Evolutionary conservation across 2,888 invertebrate genomes (phyloP), one percentile per base, ranked within the genome.

Genomic region (Tenthredo mesomela): DNA sequence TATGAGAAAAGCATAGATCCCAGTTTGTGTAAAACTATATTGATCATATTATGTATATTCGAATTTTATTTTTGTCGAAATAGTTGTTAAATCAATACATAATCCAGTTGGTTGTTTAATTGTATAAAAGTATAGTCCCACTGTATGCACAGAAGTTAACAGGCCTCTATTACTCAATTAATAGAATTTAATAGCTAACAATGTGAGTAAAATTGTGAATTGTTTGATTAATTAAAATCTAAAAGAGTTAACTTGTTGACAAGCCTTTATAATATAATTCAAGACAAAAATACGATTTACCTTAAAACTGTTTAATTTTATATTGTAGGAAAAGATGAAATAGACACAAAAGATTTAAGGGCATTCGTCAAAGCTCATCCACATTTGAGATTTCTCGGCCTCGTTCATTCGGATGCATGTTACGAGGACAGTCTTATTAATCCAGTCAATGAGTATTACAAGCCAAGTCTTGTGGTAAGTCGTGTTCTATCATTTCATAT

Each of bases 371-470:
- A 91, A 85, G 90, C 91, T 21, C 95, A 95, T 89, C 93, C 92
- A 29, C 89, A 93, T 67, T 90, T 95, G 84, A 91, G 91, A 88
- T 95, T 95, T 90, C 91, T 95, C 82, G 95, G 95, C 15, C 92
- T 95, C 85, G 93, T 95, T 71, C 93, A 95, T 89, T 95, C 94
- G 67, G 94, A 94, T 86, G 93, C 94, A 54, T 95, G 95, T 88
- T 94, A 94, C 85, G 94, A 94, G 86, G 94, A 94, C 84, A 93
- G 94, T 89, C 94, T 95, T 87, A 92, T 92, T 65, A 94, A 94
- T 90, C 91, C 93, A 1, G 87, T 89, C 65, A 93, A 94, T 87
- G 90, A 92, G 70, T 92, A 93, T 85, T 94, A 92, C 88, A 93
- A 91, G 86, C 89, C 92, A 78, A 91, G 93, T 86, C 90, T 95